Evolutionary conservation across 2,797 vertebrate genomes (phyloP).

Genomic region (Fundulus diaphanus): DNA sequence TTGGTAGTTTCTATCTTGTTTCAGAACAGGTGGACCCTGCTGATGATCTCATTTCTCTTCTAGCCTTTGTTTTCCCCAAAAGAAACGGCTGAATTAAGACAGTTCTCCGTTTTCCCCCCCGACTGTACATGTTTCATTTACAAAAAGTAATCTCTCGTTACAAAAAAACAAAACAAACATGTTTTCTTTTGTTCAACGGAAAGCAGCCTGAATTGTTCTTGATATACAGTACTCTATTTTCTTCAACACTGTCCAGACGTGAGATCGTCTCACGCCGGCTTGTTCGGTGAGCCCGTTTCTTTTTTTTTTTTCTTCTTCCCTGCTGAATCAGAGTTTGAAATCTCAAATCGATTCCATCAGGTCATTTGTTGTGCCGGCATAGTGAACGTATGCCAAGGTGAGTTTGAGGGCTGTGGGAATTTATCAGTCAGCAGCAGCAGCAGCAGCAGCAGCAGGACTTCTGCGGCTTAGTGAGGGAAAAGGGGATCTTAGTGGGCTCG

Average conservation of each 20-base stretch:
- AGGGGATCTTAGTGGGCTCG: slow-evolving; percentile 78
- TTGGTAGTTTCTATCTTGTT: slow-evolving; percentile 58
- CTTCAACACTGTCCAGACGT: slow-evolving; percentile 84
- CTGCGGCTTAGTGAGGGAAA: slow-evolving; percentile 84
- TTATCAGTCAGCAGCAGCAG: slow-evolving; percentile 62
- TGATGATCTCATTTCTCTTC: slow-evolving; percentile 19
- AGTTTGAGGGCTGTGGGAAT: slow-evolving; percentile 15
- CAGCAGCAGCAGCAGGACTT: slow-evolving; percentile 84
- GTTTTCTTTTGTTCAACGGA: slow-evolving; percentile 68
- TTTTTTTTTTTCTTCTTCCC: slow-evolving; percentile 82
- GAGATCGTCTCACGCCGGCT: slow-evolving; percentile 76
- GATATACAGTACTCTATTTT: slow-evolving; percentile 77
- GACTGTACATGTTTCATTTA: slow-evolving; percentile 83
- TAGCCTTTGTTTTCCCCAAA: slow-evolving; percentile 73
- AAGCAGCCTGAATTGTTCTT: slow-evolving; percentile 77
- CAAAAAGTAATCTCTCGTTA: slow-evolving; percentile 85
- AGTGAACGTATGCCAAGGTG: slow-evolving; percentile 62
- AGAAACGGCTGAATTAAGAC: slow-evolving; percentile 83
- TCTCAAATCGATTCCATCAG: slow-evolving; percentile 64
- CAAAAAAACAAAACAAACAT: slow-evolving; percentile 79
- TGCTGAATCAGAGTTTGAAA: slow-evolving; percentile 80
- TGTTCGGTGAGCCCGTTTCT: slow-evolving; percentile 67
- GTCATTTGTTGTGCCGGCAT: slow-evolving; percentile 77
- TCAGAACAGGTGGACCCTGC: slow-evolving; percentile 51
- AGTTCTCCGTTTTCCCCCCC: slow-evolving; percentile 80